Base-by-base conservation (phyloP, 2,888 invertebrate genomes). In the Amphipoea lucens region DNA sequence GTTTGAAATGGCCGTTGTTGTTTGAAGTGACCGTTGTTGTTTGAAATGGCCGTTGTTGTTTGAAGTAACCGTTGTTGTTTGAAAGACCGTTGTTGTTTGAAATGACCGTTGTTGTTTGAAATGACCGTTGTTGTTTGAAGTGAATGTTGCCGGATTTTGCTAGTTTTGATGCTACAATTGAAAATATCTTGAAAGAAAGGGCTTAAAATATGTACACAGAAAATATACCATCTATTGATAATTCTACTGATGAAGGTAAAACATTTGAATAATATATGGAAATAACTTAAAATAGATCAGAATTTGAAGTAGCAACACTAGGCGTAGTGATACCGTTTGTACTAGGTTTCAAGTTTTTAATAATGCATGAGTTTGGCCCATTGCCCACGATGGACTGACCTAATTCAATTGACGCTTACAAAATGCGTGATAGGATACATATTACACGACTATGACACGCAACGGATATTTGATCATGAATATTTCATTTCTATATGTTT, bases 351-450 rank as follows among this genome's bases (percentile, higher is more conserved):
- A 73, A 54, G 75, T 70, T 84, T 77, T 87, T 74, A 85, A 87
- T 87, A 87, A 85, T 85, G 74, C 75, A 85, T 87, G 76, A 87
- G 73, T 69, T 81, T 87, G 85, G 84, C 75, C 87, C 74, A 81
- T 75, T 85, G 85, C 85, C 85, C 77, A 74, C 69, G 66, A 17
- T 36, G 51, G 36, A 70, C 81, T 87, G 85, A 84, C 87, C 85
- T 77, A 87, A 85, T 87, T 85, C 81, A 85, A 87, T 87, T 84
- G 85, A 87, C 76, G 81, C 76, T 74, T 84, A 76, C 80, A 87
- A 87, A 85, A 84, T 80, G 87, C 80, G 74, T 84, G 76, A 80
- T 87, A 79, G 66, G 71, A 80, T 87, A 85, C 87, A 85, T 76
- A 84, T 76, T 80, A 84, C 74, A 83, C 67, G 73, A 80, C 67